Conservation (phyloP, 1,140 invertebrate species). For the Prorops nasuta region DNA sequence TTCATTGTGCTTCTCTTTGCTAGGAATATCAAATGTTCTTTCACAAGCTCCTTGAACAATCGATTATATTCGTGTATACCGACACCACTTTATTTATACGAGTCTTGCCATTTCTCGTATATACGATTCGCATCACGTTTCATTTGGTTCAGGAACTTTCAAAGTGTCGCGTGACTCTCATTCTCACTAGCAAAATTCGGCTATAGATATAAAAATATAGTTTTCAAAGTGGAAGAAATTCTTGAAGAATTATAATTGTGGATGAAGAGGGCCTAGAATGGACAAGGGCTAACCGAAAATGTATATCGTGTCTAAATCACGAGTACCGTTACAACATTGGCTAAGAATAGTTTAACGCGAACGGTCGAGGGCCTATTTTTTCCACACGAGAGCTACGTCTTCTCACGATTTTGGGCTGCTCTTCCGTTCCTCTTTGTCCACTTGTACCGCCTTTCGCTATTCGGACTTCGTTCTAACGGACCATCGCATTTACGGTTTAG, state of each 20-base stretch:
- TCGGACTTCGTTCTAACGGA: constrained; percentile 14
- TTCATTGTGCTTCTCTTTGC: background rate
- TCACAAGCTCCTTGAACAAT: background rate
- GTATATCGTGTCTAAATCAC: constrained; percentile 7
- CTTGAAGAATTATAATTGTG: too few relatives aligned
- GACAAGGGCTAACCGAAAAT: constrained; percentile 17
- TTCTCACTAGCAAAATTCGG: too few relatives aligned
- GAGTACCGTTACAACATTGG: constrained; percentile 23
- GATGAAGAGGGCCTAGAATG: too few relatives aligned
- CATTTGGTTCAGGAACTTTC: constrained; percentile 15
- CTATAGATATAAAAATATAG: too few relatives aligned
- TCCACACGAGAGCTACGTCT: too few relatives aligned
- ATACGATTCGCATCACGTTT: constrained; percentile 21
- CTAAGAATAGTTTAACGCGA: constrained; percentile 29
- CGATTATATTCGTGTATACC: background rate
- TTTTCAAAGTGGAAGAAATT: too few relatives aligned
- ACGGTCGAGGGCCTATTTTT: constrained; percentile 22
- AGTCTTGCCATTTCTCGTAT: background rate
- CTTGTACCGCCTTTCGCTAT: constrained; percentile 16
- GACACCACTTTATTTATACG: too few relatives aligned
- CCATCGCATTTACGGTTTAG: constrained; percentile 10
- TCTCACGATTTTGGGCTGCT: too few relatives aligned
- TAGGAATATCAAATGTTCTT: background rate
- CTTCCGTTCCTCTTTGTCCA: constrained; percentile 12
- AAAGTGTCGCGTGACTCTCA: constrained; percentile 16